Conservation (phyloP, 2,888 invertebrate genomes). For the Palloptera scutellata region DNA sequence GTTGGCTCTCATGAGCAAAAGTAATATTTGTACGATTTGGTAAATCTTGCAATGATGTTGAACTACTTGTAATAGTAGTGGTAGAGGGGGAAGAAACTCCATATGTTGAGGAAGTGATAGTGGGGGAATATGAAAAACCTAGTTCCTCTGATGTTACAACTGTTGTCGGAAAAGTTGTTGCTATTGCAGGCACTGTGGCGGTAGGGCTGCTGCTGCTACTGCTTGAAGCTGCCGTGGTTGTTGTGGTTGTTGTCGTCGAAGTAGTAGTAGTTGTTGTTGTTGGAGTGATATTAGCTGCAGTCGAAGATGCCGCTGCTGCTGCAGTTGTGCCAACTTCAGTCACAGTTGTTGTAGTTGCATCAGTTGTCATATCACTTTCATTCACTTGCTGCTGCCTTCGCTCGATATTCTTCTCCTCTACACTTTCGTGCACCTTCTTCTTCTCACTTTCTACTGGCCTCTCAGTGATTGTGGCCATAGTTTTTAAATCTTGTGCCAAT, state of each 20-base stretch:
- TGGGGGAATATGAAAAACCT: slow-evolving; percentile 37
- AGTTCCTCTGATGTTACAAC: slow-evolving; percentile 31
- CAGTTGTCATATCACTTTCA: slow-evolving; percentile 6
- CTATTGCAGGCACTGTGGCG: slow-evolving; percentile 33
- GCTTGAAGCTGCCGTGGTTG: slow-evolving; percentile 7
- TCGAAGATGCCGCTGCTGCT: not conserved
- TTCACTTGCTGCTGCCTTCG: slow-evolving; percentile 5
- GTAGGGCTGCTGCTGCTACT: slow-evolving; percentile 28
- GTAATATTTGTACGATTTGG: slow-evolving; percentile 4
- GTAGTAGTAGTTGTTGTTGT: slow-evolving; percentile 33
- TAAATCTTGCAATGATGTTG: not conserved
- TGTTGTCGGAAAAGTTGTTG: slow-evolving; percentile 25
- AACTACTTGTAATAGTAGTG: slow-evolving; percentile 8
- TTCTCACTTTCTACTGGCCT: slow-evolving; percentile 26
- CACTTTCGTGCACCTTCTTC: slow-evolving; percentile 12
- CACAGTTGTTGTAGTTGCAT: slow-evolving; percentile 10
- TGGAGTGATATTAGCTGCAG: slow-evolving; percentile 15
- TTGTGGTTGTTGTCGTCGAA: slow-evolving; percentile 33
- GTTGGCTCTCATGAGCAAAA: slow-evolving; percentile 15
- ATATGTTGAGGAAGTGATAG: slow-evolving; percentile 7
- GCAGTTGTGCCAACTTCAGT: slow-evolving; percentile 12
- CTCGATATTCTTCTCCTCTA: slow-evolving; percentile 18
- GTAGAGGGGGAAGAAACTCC: not conserved
- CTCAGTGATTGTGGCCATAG: slow-evolving; percentile 46
- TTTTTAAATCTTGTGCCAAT: slow-evolving; percentile 54